These are phyloP conservation scores for Balaeniceps rex DNA, from an alignment of 2,113 vertebrate genomes.

Conservation along the genomic window DNA sequence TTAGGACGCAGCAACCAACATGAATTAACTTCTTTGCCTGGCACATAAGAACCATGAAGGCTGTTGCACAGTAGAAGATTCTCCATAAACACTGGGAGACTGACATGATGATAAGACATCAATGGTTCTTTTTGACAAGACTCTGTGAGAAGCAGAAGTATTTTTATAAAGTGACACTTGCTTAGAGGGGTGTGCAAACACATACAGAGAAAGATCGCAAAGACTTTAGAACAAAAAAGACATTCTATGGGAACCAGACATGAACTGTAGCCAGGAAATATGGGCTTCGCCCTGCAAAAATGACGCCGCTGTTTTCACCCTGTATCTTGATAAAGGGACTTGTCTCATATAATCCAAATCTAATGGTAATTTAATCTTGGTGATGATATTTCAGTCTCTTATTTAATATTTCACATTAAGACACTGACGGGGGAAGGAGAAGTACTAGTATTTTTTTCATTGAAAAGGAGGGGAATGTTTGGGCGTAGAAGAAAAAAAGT, in stretches of 20 bases:
- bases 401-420: neutral
- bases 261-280: neutral
- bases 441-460: neutral
- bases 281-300: neutral
- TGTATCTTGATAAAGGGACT: neutral
- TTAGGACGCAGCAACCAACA: neutral
- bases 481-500: neutral
- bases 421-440: neutral
- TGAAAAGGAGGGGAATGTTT: neutral
- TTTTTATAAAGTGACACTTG: neutral
- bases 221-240: neutral
- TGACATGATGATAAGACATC: neutral
- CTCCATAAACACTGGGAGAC: neutral
- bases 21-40: neutral
- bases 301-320: neutral
- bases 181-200: neutral
- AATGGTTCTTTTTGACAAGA: neutral
- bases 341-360: neutral
- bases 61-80: neutral
- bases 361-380: neutral
- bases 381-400: neutral
- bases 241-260: neutral
- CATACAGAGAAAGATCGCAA: neutral
- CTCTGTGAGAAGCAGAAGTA: neutral
- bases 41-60: neutral